Base-by-base conservation (phyloP, 1,140 invertebrate species). In the Pseudomyrmex sp. region DNA sequence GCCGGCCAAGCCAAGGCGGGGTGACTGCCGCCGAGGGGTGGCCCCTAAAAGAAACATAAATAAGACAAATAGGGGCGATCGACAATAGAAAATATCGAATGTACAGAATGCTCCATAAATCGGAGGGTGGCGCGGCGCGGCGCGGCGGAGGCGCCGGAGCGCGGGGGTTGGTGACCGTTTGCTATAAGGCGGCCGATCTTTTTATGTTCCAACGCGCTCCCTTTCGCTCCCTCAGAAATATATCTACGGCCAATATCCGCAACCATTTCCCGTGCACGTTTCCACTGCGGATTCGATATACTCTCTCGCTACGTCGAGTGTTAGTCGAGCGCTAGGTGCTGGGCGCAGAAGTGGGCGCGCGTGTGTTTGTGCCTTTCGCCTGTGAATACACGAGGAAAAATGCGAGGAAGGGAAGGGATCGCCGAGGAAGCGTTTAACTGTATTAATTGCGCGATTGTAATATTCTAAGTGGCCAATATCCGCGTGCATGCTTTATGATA, bases 1-100 rank as follows among this genome's bases (percentile, higher is more conserved):
- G 87, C 69, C 84, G 89, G 90, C 90, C 92, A 90, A 92, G 89
- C 83, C 87, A 85, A 85, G 66, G 90, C 87, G 46, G 87, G 85
- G 73, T 61, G 83, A 76, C 44, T 56, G 46, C 50, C n/a, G 69
- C 18, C 46, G 83, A 82, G 83, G 35, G 83, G 70, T 85, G 90
- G 85, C 90, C 91, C 91, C 92, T 93, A 93, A 93, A 93, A 93
- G 92, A 94, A 93, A 93, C 93, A 94, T 94, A 94, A 94, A 94
- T 93, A 94, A 94, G 92, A 93, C 92, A 93, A 94, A 94, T 93
- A 93, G 93, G 77, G 91, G 89, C 92, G 91, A 94, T 93, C 91
- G 92, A 93, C 93, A 93, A 94, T 94, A 93, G 93, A 94, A 94
- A 94, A 93, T 94, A 94, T 94, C 91, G 92, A 93, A 93, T 93